phyloP scores from a whole-genome alignment of 2,888 invertebrate genomes.

The Xylophagus ater region DNA sequence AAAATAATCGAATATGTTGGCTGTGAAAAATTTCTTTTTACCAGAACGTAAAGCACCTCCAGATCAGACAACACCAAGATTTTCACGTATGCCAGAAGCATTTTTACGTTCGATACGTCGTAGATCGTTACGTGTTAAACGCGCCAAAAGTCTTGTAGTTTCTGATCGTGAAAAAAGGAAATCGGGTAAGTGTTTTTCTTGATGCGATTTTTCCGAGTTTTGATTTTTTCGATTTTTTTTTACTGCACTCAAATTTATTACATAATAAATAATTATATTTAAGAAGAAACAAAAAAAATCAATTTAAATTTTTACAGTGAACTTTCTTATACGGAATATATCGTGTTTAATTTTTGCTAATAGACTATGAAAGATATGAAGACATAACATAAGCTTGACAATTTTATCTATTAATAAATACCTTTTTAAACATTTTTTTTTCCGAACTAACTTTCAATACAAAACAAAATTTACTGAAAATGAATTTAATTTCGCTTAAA shows the following conservation, averaged over 20 bases:
- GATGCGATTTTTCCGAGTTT: too few species aligned
- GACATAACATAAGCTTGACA: too few species aligned
- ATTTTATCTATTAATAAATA: too few species aligned
- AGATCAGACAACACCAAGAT: constrained; percentile 44
- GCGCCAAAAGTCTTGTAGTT: constrained; percentile 61
- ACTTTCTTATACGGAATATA: too few species aligned
- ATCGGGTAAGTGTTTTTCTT: constrained; percentile 53
- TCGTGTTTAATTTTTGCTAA: too few species aligned
- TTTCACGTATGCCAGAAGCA: constrained; percentile 60
- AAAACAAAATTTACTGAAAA: too few species aligned
- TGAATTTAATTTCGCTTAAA: too few species aligned
- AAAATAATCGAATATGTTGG: constrained; percentile 43
- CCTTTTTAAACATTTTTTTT: too few species aligned
- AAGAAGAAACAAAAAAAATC: not conserved
- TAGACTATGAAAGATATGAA: too few species aligned
- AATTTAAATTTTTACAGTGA: not conserved
- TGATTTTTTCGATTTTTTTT: not conserved
- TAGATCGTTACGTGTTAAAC: constrained; percentile 59
- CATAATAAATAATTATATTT: not conserved
- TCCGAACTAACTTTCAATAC: too few species aligned
- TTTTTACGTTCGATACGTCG: constrained; percentile 60
- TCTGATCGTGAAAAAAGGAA: constrained; percentile 60
- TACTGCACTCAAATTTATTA: not conserved
- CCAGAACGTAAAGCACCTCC: constrained; percentile 49
- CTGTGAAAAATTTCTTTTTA: constrained; percentile 65